Percentiles rank a stretch among this genome's conserved stretches.
Evolutionary conservation across 2,888 invertebrate genomes (phyloP).

Genomic region (Sacculina carcini): DNA sequence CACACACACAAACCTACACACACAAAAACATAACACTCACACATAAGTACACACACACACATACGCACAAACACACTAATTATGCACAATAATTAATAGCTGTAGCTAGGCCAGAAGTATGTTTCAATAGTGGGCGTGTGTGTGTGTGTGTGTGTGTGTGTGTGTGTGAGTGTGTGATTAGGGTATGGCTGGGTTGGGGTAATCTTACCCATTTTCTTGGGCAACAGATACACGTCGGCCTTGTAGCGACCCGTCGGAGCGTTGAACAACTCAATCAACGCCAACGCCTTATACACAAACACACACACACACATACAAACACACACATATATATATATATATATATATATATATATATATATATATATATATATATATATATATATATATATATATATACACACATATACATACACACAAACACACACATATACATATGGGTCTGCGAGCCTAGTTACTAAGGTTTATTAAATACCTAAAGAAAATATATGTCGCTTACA

Average conservation of each 20-base stretch:
- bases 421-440: background rate
- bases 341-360: background rate
- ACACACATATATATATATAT: background rate
- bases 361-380: background rate
- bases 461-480: no score
- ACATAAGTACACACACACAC: no score
- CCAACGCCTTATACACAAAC: conserved; percentile 35
- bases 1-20: no score
- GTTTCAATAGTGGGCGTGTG: no score
- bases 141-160: background rate
- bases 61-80: no score
- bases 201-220: conserved; percentile 93
- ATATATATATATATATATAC: background rate
- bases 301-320: background rate
- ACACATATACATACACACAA: background rate
- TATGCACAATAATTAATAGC: no score
- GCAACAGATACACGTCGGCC: conserved; percentile 84
- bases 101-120: no score
- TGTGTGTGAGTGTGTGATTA: no score
- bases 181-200: no score
- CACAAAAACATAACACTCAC: no score
- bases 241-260: conserved; percentile 84
- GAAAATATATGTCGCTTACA: no score
- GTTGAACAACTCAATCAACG: conserved; percentile 86
- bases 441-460: no score